Conservation (phyloP, 2,113 vertebrate species). For the Raja brachyura region DNA sequence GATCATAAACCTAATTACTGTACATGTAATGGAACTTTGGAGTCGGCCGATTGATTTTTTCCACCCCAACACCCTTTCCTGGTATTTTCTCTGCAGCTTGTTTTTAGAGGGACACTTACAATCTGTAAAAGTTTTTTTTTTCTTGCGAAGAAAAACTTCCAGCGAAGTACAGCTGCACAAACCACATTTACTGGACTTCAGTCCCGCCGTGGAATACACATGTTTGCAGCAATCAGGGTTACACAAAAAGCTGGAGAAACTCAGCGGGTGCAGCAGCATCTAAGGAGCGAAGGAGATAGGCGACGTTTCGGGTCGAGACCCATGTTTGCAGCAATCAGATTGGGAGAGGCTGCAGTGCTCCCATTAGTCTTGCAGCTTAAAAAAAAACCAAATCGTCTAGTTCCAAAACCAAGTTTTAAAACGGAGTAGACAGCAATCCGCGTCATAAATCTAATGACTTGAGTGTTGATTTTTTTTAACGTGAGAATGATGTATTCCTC, state of each 20-base stretch:
- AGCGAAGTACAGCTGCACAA: not conserved
- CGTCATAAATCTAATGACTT: not conserved
- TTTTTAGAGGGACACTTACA: not conserved
- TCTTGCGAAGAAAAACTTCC: not conserved
- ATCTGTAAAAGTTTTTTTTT: not conserved
- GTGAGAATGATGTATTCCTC: not conserved
- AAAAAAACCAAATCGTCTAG: not conserved
- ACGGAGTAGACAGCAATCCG: not conserved
- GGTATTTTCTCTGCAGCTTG: not conserved
- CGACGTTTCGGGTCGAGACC: too few relatives aligned
- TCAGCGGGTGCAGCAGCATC: too few relatives aligned
- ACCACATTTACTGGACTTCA: not conserved
- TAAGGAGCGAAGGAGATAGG: too few relatives aligned
- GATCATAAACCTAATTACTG: not conserved
- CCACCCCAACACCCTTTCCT: not conserved
- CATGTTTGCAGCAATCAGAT: too few relatives aligned
- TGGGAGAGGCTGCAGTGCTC: not conserved
- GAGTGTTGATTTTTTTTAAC: not conserved
- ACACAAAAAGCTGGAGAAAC: too few relatives aligned
- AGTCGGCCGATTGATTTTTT: not conserved
- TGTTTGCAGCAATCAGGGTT: not conserved
- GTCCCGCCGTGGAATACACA: not conserved
- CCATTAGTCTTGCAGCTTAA: not conserved
- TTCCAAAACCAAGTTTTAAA: not conserved
- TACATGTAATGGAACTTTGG: not conserved